Evolutionary conservation across 2,888 invertebrate species (phyloP), one percentile per base, ranked within the genome.

Genomic region (Tortricodes alternella): DNA sequence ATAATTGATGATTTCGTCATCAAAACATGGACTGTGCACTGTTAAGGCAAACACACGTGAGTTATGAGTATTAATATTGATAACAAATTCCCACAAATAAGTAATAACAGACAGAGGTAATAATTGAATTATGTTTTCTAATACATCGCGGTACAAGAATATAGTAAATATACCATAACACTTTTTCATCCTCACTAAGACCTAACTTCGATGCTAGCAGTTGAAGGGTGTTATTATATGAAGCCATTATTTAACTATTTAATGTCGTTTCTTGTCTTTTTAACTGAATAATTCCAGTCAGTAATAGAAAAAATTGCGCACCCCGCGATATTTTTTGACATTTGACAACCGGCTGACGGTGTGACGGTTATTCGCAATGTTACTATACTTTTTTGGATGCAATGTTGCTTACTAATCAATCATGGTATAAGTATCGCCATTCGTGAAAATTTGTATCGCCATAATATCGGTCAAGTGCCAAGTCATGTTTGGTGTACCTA

Each of bases 181-280:
- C 79, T 76, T 81, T 85, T 27, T 80, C 82, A 63, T 89, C 83
- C 2, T 83, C 78, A n/a, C 60, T 67, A 19, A 89, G 66, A 18
- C 87, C 87, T 51, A 90, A 71, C 68, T 89, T 90, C 1, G 74
- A 67, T 15, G 88, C 86, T 64, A 88, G 69, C n/a, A 85, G 58
- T 39, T 68, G 67, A 8, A 89, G 63, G 35, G 85, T 83, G 74
- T 81, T 85, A 61, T 78, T 82, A 41, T 76, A 68, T 1, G 65
- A 64, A 13, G 83, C 72, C 86, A 87, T 86, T 61, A 58, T 66
- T 24, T 13, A 18, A 24, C 35, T 56, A 53, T 52, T 38, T 61
- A 57, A 61, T 61, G 58, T 43, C 55, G 53, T 15, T 21, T 3
- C 13, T 32, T 34, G 4, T 23, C 6, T 51, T 34, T 1, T 21